Base-by-base conservation (phyloP, 2,888 invertebrate species). In the Phania funesta region DNA sequence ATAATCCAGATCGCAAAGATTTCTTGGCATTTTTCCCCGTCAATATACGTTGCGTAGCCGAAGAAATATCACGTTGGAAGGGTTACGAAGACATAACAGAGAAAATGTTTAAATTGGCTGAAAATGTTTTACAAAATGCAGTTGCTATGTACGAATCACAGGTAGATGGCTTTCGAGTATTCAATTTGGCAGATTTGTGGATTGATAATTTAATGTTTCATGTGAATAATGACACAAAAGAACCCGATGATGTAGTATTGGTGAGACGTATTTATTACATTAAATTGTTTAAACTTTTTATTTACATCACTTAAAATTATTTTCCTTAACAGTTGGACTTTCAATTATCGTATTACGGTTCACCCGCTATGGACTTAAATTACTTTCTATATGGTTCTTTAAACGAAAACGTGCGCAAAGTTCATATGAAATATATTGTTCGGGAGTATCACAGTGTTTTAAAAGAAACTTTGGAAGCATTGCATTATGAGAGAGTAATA, bases 121-220 rank as follows among this genome's bases (percentile, higher is more conserved):
- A 89, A 71, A 90, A 87, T 78, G 88, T 91, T 0, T 84, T 91
- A 13, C 88, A 88, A 44, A 87, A 86, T 35, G 87, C 90, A 0
- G 67, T 89, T 0, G 80, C 86, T 16, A 87, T 90, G 87, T 91
- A 89, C 44, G 87, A 87, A 29, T 83, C 86, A 3, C 87, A 89
- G 48, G 84, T 84, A 3, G 80, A 86, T 7, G 86, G 85, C 2
- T 89, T 91, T 68, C 86, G 87, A 6, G 91, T 91, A 0, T 88
- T 91, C 6, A 90, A 90, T 83, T 78, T 90, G 78, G 87, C 88
- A 1, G 91, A 91, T 70, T 80, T 91, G 35, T 91, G 91, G 91
- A 87, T 89, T 35, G 89, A 90, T 75, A 91, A 91, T 80, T 84
- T 91, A 2, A 87, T 91, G 89, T 90, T 90, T 67, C 89, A 88